A percentile compares a stretch with the other conserved stretches of the same genome.
phyloP scores from a whole-genome alignment of 1,140 invertebrate genomes.

The Camponotus pennsylvanicus region DNA sequence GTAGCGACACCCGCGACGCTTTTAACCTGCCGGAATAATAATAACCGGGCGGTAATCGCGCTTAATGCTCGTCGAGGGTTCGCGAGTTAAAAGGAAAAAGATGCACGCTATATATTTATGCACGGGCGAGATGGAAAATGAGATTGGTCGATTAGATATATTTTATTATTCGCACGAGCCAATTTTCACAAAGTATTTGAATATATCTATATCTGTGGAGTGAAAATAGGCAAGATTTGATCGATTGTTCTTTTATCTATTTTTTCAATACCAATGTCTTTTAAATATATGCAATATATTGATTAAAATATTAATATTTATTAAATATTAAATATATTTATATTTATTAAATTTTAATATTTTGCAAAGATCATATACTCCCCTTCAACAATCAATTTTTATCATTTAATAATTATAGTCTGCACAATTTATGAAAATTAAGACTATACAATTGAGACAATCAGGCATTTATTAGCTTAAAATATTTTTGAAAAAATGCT shows the following conservation, averaged over 20 bases:
- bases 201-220: neutral
- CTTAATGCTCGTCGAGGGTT: slow-evolving; percentile 42
- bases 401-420: slow-evolving; percentile 8
- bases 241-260: slow-evolving; percentile 19
- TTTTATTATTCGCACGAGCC: neutral
- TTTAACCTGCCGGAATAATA: slow-evolving; percentile 63
- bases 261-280: slow-evolving; percentile 12
- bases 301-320: neutral
- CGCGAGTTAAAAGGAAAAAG: slow-evolving; percentile 28
- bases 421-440: slow-evolving; percentile 4
- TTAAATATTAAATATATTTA: too few species aligned
- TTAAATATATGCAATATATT: slow-evolving; percentile 22
- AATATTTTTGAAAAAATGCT: neutral
- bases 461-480: neutral
- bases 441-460: neutral
- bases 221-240: neutral
- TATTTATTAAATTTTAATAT: too few species aligned
- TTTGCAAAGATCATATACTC: neutral
- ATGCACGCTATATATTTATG: neutral
- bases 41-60: slow-evolving; percentile 61
- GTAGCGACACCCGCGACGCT: slow-evolving; percentile 57
- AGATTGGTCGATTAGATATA: slow-evolving; percentile 21
- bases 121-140: neutral
- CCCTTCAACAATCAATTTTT: slow-evolving; percentile 2
- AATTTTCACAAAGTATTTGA: neutral